Conservation (phyloP, 1,140 invertebrate species). For the Eriocheir sinensis region DNA sequence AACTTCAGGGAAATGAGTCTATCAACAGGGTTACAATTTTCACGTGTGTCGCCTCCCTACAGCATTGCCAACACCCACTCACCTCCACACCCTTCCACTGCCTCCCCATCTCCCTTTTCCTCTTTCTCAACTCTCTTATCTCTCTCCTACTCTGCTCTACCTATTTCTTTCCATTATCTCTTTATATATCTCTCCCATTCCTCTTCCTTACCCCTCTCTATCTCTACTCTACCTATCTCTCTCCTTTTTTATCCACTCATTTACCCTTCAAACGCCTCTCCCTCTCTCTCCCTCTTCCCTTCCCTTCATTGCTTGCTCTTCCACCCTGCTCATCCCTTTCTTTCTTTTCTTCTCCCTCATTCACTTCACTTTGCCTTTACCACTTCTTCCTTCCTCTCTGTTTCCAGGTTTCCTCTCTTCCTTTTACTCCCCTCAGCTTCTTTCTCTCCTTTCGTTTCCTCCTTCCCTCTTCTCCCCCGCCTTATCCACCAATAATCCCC, state of each 20-base stretch:
- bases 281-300: background rate
- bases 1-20: constrained; percentile 23
- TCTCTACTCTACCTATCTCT: too few species aligned
- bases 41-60: background rate
- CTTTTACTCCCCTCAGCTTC: too few species aligned
- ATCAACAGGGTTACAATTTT: constrained; percentile 15
- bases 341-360: background rate
- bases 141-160: background rate
- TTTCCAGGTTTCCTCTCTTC: too few species aligned
- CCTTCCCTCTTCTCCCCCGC: too few species aligned
- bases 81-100: background rate
- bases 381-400: too few species aligned
- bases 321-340: background rate
- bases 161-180: background rate
- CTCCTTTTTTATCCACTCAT: background rate
- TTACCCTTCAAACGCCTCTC: background rate
- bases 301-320: background rate
- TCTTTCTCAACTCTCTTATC: background rate
- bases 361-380: background rate
- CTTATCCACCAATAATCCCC: too few species aligned
- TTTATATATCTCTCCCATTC: background rate
- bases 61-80: background rate
- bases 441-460: too few species aligned
- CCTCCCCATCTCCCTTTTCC: background rate
- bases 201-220: background rate